Base-by-base conservation (phyloP, 2,888 invertebrate genomes). In the Acleris laterana region DNA sequence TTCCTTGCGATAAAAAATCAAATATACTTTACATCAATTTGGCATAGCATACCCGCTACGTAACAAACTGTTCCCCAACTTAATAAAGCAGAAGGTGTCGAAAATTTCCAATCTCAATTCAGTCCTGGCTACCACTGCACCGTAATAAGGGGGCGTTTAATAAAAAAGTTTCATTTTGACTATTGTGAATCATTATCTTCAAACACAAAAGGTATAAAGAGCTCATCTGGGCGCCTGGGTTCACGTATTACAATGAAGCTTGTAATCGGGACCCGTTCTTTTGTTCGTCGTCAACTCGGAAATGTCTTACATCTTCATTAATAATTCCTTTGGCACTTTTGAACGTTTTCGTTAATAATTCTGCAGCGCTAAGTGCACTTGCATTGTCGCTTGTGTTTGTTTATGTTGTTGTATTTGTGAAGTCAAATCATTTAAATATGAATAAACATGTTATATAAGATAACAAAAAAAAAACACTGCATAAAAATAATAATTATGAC, bases 301-400 rank as follows among this genome's bases (percentile, higher is more conserved):
- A 83, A 81, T 86, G 86, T 87, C 81, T 72, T 83, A 87, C 88
- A 87, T 85, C 86, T 85, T 86, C 87, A 86, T 88, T 89, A 87
- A 88, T 87, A 85, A 84, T 84, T 82, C 78, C 79, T 72, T 73
- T 66, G 69, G 44, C 32, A 61, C 61, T 57, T 57, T 58, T 20
- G n/a, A 48, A 19, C 25, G 48, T 22, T 59, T 64, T 52, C 52
- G 58, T 58, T 52, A 57, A 58, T 28, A 46, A 16, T 32, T 63
- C 50, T 49, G 38, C 20, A 2, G 48, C 38, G 13, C 38, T 16
- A 63, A 42, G 9, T 20, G 42, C 9, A 22, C 52, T 46, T 51
- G 11, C 17, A 49, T 13, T 62, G 51, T 42, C 32, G 9, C 32
- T 32, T 32, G 9, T 9, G 22, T 55, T 5, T n/a, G 5, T 17